These are phyloP conservation scores for Drosophila nasuta DNA, from an alignment of 1,140 invertebrate species.

Conservation along the genomic window DNA sequence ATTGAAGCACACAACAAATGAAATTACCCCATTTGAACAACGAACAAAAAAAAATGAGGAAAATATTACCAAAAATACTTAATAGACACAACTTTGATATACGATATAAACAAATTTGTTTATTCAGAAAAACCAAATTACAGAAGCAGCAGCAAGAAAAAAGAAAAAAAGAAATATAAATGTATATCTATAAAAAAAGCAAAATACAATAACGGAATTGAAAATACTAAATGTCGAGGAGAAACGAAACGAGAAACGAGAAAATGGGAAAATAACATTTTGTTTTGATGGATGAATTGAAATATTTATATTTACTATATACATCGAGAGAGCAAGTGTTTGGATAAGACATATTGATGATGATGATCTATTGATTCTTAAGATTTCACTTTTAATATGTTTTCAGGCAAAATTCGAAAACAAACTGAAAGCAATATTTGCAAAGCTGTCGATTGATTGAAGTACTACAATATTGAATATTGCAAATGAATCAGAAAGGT, in stretches of 20 bases:
- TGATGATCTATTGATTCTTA: constrained; percentile 15
- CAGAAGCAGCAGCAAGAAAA: not conserved
- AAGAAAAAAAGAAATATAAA: constrained; percentile 1
- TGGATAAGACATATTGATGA: constrained; percentile 7
- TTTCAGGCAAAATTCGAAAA: not conserved
- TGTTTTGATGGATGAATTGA: constrained; percentile 39
- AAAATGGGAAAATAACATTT: constrained; percentile 7
- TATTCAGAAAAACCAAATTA: not conserved
- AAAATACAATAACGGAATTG: constrained; percentile 9
- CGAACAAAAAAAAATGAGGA: not conserved
- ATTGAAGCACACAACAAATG: not conserved
- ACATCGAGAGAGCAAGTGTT: constrained; percentile 6
- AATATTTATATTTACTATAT: constrained; percentile 32
- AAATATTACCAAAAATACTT: not conserved
- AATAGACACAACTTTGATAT: constrained; percentile 21
- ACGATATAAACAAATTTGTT: constrained; percentile 35
- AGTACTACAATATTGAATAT: not conserved
- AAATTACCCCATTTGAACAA: not conserved
- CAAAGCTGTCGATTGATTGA: not conserved
- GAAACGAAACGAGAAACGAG: not conserved
- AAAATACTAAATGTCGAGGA: constrained; percentile 1
- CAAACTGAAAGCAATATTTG: constrained; percentile 6
- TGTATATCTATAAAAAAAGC: not conserved
- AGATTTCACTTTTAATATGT: constrained; percentile 9
- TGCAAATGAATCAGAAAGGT: not conserved